Base-by-base conservation (phyloP, 1,140 invertebrate species). In the Achroia grisella region DNA sequence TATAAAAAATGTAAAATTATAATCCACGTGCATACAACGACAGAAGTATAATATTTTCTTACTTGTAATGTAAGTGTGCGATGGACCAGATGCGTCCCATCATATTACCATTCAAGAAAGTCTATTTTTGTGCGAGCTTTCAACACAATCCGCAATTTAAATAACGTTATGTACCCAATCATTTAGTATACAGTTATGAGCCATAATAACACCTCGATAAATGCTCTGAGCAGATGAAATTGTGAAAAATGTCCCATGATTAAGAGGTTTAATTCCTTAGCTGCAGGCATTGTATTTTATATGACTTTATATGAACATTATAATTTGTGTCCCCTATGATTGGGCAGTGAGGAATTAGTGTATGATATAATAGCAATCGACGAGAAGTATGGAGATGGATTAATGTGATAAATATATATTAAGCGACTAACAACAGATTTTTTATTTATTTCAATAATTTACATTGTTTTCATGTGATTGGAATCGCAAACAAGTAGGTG, bases 201-300 rank as follows among this genome's bases (percentile, higher is more conserved):
- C 11, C 14, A 5, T 37, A 37, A 23, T 37, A 37, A 37, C 35
- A 37, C 35, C 35, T 37, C 35, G 12, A 37, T 17, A 17, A 37
- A 17, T 23, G 13, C 8, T 17, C 8, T 17, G 30, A 31, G 30
- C 9, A 31, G 9, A 31, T 17, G 10, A 37, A 17, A 37, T 17
- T 10, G 8, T 35, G 34, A 37, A 37, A 37, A 17, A 37, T 37
- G 14, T 17, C 14, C 17, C 35, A 17, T 37, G 11, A 37, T 37
- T 23, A 37, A 37, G 35, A 17, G 34, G 6, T 35, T 8, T 8
- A 4, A 17, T 37, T 37, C 14, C 35, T 37, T 17, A 13, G 11
- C 35, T 37, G 13, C 1, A 15, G 35, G 35, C 2, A 14, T 14
- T 2, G 13, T 15, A 23, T 3, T 23, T 23, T 23, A 23, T n/a